A percentile compares a stretch with the other conserved stretches of the same genome.
Evolutionary conservation across 2,113 vertebrate genomes (phyloP).

Genomic region (Collichthys lucidus): DNA sequence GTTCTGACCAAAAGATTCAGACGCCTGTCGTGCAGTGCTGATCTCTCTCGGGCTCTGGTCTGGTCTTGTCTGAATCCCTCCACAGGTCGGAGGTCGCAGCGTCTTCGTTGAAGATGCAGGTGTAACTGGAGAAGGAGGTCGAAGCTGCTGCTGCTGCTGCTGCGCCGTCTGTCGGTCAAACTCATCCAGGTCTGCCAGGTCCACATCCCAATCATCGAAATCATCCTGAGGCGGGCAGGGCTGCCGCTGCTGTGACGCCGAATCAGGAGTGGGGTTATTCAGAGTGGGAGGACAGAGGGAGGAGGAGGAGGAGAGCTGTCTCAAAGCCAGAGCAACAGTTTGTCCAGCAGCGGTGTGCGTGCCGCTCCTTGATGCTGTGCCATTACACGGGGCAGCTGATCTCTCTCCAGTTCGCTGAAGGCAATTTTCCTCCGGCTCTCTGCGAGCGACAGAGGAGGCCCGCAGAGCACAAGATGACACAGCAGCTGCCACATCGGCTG

Average conservation of each 20-base stretch:
- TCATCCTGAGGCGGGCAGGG: constrained; percentile 73
- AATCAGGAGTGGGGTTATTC: constrained; percentile 11
- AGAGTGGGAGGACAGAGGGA: not conserved
- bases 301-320: constrained; percentile 51
- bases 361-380: constrained; percentile 27
- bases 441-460: constrained; percentile 39
- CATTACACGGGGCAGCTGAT: constrained; percentile 29
- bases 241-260: constrained; percentile 30
- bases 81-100: constrained; percentile 47
- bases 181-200: constrained; percentile 84
- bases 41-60: constrained; percentile 6
- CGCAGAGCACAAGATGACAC: constrained; percentile 52
- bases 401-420: constrained; percentile 34
- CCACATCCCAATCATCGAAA: constrained; percentile 86
- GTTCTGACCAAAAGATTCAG: constrained; percentile 5
- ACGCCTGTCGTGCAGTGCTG: not conserved
- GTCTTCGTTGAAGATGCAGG: constrained; percentile 60
- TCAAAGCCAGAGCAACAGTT: constrained; percentile 53
- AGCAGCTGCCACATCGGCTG: constrained; percentile 56
- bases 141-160: not conserved
- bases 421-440: constrained; percentile 35
- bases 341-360: constrained; percentile 37
- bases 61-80: not conserved
- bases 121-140: constrained; percentile 6
- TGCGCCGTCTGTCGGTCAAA: constrained; percentile 51